Conservation (phyloP, 2,888 invertebrate genomes). For the Tinea pellionella region DNA sequence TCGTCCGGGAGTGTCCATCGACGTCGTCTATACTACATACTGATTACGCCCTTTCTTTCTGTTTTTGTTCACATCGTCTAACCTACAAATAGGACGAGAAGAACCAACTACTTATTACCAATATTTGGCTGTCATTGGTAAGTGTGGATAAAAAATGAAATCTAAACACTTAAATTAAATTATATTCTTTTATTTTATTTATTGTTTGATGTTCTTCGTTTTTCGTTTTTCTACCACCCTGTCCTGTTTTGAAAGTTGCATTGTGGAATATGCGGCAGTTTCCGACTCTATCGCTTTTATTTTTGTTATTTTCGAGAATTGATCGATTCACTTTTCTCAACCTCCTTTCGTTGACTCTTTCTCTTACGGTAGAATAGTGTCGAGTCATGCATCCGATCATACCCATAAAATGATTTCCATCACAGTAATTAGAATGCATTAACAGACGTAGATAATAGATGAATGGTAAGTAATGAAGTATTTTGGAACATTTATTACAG, state of each 20-base stretch:
- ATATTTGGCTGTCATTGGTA: conserved; percentile 96
- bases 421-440: background rate
- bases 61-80: conserved; percentile 77
- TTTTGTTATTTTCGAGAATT: conserved; percentile 14
- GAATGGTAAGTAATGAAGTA: background rate
- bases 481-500: background rate
- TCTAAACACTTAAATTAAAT: conserved; percentile 55
- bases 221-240: background rate
- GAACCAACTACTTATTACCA: conserved; percentile 95
- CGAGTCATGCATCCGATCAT: conserved; percentile 51
- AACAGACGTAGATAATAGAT: background rate
- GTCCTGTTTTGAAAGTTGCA: conserved; percentile 40
- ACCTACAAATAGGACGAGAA: conserved; percentile 88
- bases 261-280: conserved; percentile 67
- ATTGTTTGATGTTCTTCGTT: conserved; percentile 33
- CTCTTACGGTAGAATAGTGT: conserved; percentile 39
- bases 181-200: conserved; percentile 28
- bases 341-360: conserved; percentile 31
- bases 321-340: conserved; percentile 18
- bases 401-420: background rate
- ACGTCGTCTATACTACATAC: conserved; percentile 58
- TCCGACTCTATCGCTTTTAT: conserved; percentile 21
- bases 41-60: conserved; percentile 72
- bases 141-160: conserved; percentile 74
- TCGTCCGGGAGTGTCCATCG: conserved; percentile 43